Conservation (phyloP, 2,888 invertebrate genomes). For the Xestia rhomboidea region DNA sequence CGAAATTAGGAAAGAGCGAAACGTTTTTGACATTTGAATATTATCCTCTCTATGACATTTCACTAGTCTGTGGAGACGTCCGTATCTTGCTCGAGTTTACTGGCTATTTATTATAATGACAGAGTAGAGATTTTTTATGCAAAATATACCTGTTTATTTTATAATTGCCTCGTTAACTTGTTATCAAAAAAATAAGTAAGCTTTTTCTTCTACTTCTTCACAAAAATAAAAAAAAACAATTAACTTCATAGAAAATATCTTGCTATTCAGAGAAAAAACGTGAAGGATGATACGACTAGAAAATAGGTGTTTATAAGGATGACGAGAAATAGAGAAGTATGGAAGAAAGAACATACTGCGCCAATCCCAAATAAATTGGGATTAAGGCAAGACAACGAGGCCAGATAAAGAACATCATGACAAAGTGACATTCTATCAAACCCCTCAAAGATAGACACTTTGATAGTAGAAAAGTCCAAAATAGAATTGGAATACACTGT, state of each 20-base stretch:
- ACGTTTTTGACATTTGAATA: not conserved
- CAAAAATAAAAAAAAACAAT: not conserved
- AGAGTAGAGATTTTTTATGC: not conserved
- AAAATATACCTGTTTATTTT: not conserved
- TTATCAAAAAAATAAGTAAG: not conserved
- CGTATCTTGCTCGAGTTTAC: not conserved
- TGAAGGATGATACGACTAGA: not conserved
- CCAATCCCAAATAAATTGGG: not conserved
- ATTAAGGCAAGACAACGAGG: not conserved
- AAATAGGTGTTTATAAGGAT: not conserved
- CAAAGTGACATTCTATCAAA: not conserved
- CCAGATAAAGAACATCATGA: too few relatives aligned
- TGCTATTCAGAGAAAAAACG: not conserved
- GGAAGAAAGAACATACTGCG: not conserved
- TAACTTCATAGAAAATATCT: not conserved
- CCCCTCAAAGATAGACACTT: not conserved
- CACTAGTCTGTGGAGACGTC: not conserved
- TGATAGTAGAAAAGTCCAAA: not conserved
- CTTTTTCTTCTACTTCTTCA: not conserved
- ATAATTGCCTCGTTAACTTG: not conserved
- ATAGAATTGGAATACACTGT: too few relatives aligned
- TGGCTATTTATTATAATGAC: conserved; percentile 10
- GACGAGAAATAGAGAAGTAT: not conserved
- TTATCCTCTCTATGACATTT: not conserved
- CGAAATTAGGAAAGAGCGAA: not conserved